Base-by-base conservation (phyloP, 2,888 invertebrate genomes). In the Globia sparganii region DNA sequence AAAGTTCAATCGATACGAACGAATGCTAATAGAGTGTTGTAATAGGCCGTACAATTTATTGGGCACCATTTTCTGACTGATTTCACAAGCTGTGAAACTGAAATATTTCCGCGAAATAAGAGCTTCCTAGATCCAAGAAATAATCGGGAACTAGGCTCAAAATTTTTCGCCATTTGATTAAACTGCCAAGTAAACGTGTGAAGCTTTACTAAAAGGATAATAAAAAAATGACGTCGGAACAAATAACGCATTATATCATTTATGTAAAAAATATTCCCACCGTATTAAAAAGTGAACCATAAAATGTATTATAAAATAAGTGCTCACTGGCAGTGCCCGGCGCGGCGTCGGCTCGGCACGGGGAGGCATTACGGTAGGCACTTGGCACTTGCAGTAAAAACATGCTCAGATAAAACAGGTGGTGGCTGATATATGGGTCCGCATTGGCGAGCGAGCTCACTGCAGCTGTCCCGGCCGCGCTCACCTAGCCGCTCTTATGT, bases 391-490 rank as follows among this genome's bases (percentile, higher is more conserved):
- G 91, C 91, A 92, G 92, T 92, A 93, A 94, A 94, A 93, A 93
- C 92, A 90, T 88, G 85, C 88, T 86, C 90, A 94, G 94, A 95
- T 95, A 95, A 95, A 95, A 93, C 95, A 95, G 94, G 95, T 95
- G 95, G 89, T 90, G 89, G 91, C 87, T 94, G 93, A 95, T 93
- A 94, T 95, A 95, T 94, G 91, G 91, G 87, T 88, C 94, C 91
- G 95, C 95, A 95, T 93, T 94, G 95, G 93, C 94, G 93, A 89
- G 87, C 91, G 86, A 87, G 84, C 88, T 84, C 89, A 78, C 89
- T 93, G 93, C 94, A 93, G 92, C 92, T 88, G 87, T 77, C 86
- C 71, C 80, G 71, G 75, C 71, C 73, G 72, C 80, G 77, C 85
- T 84, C 84, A 79, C 80, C 87, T 81, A 83, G 67, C 77, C 56